Conservation (phyloP, 2,888 invertebrate species). For the Bimastos eiseni region DNA sequence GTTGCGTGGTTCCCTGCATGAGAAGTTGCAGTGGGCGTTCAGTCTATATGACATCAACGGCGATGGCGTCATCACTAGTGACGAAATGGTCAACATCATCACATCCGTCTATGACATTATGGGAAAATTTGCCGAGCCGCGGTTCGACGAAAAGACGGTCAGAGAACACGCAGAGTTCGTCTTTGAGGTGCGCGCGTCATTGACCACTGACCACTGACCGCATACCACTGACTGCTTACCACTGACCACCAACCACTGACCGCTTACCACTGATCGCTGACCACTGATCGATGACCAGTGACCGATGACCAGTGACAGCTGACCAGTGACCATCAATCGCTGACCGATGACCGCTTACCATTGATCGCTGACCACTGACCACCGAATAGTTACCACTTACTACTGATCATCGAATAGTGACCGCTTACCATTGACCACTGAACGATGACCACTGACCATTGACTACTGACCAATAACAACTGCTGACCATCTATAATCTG, state of each 20-base stretch:
- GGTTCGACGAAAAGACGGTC: slow-evolving; percentile 80
- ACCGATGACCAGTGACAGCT: too few relatives aligned
- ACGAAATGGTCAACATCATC: slow-evolving; percentile 75
- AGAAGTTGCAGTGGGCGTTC: slow-evolving; percentile 94
- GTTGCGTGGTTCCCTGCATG: slow-evolving; percentile 86
- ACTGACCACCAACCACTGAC: too few relatives aligned
- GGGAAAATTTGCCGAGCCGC: slow-evolving; percentile 87
- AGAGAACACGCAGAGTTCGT: slow-evolving; percentile 87
- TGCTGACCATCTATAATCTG: too few relatives aligned
- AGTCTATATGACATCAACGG: slow-evolving; percentile 89
- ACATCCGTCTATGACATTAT: slow-evolving; percentile 91
- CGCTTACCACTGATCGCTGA: too few relatives aligned
- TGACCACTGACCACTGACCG: not conserved
- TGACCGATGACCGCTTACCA: not conserved
- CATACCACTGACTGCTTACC: too few relatives aligned
- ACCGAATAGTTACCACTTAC: too few relatives aligned
- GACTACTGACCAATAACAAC: too few relatives aligned
- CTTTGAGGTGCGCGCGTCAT: slow-evolving; percentile 75
- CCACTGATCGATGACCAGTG: too few relatives aligned
- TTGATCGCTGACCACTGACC: not conserved
- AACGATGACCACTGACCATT: too few relatives aligned
- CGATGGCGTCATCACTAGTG: slow-evolving; percentile 82
- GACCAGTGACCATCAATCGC: too few relatives aligned
- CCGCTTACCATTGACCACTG: too few relatives aligned
- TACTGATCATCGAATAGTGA: too few relatives aligned